Evolutionary conservation across 2,888 invertebrate species (phyloP).

Genomic region (Xestia ashworthii): DNA sequence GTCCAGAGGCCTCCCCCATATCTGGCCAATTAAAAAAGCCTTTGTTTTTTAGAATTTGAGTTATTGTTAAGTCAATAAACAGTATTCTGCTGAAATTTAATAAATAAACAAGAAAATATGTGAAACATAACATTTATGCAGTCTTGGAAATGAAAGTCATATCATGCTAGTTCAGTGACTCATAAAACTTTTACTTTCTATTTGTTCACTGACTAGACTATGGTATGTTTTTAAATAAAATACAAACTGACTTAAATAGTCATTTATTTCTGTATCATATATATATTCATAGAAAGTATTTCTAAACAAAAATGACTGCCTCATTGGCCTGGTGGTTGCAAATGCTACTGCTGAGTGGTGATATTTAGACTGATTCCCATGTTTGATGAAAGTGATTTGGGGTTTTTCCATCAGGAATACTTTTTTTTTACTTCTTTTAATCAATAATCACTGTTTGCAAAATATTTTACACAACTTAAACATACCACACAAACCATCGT

Average conservation of each 20-base stretch:
- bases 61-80: neutral
- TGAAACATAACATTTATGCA: constrained; percentile 6
- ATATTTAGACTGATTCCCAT: neutral
- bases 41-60: neutral
- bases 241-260: neutral
- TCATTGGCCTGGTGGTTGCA: neutral
- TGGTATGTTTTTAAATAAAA: neutral
- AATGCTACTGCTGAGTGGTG: no score
- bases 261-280: no score
- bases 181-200: constrained; percentile 25
- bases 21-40: no score
- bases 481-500: no score
- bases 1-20: no score
- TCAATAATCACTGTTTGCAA: no score
- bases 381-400: neutral
- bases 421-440: no score
- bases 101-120: neutral
- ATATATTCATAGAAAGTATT: no score
- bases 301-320: neutral
- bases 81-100: neutral
- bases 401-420: neutral
- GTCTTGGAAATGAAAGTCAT: constrained; percentile 6
- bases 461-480: no score
- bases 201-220: neutral
- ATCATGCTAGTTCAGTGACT: neutral